A percentile compares a stretch with the other conserved stretches of the same genome.
Conservation (phyloP, 92 coral and sea anemone species). For the Heteractis magnifica region DNA sequence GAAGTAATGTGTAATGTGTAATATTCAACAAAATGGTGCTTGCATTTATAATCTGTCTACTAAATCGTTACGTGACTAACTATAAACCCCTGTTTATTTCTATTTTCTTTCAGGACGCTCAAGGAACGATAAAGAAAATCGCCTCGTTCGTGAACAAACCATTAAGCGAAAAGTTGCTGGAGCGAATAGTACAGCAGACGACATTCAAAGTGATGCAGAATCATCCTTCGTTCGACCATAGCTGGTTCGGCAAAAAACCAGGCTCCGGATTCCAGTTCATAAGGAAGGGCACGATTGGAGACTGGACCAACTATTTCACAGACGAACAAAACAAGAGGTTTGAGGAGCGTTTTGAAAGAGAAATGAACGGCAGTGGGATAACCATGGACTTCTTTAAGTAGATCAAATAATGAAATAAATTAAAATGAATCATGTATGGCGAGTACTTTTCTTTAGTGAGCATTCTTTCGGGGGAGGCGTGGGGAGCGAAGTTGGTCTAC, state of each 20-base stretch:
- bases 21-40: too few relatives aligned
- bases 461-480: too few relatives aligned
- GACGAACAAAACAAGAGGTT: constrained; percentile 37
- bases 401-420: background rate
- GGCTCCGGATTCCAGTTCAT: constrained; percentile 31
- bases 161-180: constrained; percentile 1
- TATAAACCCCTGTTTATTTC: background rate
- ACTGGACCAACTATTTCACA: constrained; percentile 55
- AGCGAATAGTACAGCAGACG: constrained; percentile 45
- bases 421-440: too few relatives aligned
- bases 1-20: too few relatives aligned
- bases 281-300: constrained; percentile 48
- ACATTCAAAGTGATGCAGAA: constrained; percentile 43
- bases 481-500: too few relatives aligned
- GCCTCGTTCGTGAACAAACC: constrained; percentile 36
- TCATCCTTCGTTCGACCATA: constrained; percentile 33
- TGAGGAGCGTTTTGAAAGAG: constrained; percentile 29
- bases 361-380: constrained; percentile 55
- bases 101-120: constrained; percentile 15
- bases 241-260: constrained; percentile 49
- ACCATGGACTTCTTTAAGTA: constrained; percentile 19
- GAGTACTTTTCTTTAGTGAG: too few relatives aligned
- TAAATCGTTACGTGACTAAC: background rate
- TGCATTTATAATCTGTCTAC: background rate
- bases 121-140: constrained; percentile 17